Evolutionary conservation across 2,888 invertebrate species (phyloP).

Genomic region (Villa cingulata): DNA sequence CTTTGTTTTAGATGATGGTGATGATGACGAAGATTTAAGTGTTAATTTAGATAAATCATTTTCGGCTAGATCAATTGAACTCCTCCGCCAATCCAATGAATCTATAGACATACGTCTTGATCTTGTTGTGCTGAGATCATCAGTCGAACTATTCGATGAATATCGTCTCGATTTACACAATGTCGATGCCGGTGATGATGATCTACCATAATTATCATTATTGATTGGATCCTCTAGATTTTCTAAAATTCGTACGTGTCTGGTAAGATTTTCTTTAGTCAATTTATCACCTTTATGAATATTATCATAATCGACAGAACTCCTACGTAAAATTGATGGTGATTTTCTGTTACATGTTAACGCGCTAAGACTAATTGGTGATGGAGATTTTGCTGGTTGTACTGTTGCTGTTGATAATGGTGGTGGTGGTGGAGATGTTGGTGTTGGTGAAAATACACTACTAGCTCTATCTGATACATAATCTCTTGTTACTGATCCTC

Average conservation of each 20-base stretch:
- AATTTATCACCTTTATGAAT: slow-evolving; percentile 7
- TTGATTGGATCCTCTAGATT: background rate
- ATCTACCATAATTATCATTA: too few species aligned
- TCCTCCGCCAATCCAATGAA: slow-evolving; percentile 5
- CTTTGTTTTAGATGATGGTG: background rate
- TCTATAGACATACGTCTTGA: slow-evolving; percentile 12
- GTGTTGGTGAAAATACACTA: background rate
- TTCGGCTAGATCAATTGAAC: background rate
- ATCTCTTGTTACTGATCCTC: background rate
- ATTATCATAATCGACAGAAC: background rate
- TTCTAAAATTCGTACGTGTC: slow-evolving; percentile 12
- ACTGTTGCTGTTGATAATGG: too few species aligned
- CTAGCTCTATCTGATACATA: background rate
- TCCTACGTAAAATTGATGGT: slow-evolving; percentile 3
- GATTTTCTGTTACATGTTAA: background rate
- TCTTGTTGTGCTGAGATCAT: background rate
- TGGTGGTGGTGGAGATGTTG: background rate
- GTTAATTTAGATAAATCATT: background rate
- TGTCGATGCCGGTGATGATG: background rate
- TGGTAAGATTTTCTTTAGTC: slow-evolving; percentile 11
- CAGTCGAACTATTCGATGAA: background rate
- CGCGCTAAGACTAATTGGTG: too few species aligned
- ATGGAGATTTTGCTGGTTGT: background rate
- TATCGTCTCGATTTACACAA: slow-evolving; percentile 1
- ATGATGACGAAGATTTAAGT: background rate